phyloP scores from a whole-genome alignment of 2,888 invertebrate genomes.

The Scrobipalpa atriplicella region DNA sequence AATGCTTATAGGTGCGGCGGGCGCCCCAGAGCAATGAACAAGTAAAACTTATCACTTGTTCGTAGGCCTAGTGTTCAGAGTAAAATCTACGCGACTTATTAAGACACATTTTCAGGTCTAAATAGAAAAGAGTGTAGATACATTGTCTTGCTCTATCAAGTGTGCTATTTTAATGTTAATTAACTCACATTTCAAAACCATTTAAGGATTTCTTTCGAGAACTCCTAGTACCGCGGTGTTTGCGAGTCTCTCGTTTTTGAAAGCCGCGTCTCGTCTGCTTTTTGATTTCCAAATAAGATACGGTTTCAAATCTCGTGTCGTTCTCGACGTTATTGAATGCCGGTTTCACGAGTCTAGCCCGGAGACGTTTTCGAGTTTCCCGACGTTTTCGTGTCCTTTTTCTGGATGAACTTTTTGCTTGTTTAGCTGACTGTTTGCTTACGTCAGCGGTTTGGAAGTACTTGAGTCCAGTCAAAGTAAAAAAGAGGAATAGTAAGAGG shows the following conservation, averaged over 20 bases:
- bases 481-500: no score
- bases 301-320: constrained; percentile 60
- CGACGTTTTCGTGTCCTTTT: constrained; percentile 18
- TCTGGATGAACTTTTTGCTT: constrained; percentile 8
- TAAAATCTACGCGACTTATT: no score
- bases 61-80: no score
- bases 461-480: background rate
- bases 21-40: no score
- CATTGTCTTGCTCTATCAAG: no score
- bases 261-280: constrained; percentile 51
- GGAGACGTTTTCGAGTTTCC: constrained; percentile 22
- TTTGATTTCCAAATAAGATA: constrained; percentile 72
- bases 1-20: no score
- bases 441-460: constrained; percentile 6
- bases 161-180: no score
- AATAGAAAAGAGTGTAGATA: no score
- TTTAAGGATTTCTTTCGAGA: constrained; percentile 35
- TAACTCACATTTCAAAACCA: background rate
- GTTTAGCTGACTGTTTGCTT: constrained; percentile 16
- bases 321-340: constrained; percentile 45
- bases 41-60: no score
- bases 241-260: constrained; percentile 54
- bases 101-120: no score
- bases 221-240: constrained; percentile 45
- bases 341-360: constrained; percentile 37